Conservation (phyloP, 2,797 vertebrate species). For the Australoheros facetus region DNA sequence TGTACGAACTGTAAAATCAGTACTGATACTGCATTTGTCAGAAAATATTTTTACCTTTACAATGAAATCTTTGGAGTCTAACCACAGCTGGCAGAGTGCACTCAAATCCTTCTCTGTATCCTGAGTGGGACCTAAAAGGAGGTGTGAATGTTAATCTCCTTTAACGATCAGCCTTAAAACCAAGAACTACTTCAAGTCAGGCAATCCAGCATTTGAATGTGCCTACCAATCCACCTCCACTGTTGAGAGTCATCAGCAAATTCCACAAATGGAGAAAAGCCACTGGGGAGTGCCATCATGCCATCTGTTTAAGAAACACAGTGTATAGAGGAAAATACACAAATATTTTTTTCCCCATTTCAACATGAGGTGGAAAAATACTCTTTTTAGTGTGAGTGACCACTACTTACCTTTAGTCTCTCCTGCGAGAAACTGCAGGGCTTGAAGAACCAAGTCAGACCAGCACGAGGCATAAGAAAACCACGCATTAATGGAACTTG, state of each 20-base stretch:
- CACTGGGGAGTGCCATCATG: slow-evolving; percentile 86
- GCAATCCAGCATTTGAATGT: neutral
- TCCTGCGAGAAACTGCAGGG: slow-evolving; percentile 92
- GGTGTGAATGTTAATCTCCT: neutral
- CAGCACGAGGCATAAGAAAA: slow-evolving; percentile 92
- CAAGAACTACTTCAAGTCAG: neutral
- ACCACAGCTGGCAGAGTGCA: slow-evolving; percentile 93
- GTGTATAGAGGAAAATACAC: neutral
- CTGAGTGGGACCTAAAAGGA: slow-evolving; percentile 83
- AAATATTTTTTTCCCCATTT: neutral
- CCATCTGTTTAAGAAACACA: slow-evolving; percentile 67
- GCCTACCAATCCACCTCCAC: slow-evolving; percentile 93
- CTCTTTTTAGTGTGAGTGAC: neutral
- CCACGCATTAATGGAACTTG: slow-evolving; percentile 92
- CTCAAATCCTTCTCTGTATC: slow-evolving; percentile 94
- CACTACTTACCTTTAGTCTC: slow-evolving; percentile 87
- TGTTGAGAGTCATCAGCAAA: slow-evolving; percentile 92
- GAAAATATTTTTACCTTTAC: slow-evolving; percentile 85
- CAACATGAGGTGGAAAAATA: neutral
- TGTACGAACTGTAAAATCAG: neutral
- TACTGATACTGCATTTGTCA: neutral
- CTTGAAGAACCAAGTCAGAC: slow-evolving; percentile 92
- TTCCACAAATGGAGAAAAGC: slow-evolving; percentile 92
- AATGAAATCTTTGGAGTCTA: slow-evolving; percentile 95
- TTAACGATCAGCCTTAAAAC: neutral